Evolutionary conservation across 1,140 invertebrate species (phyloP), one percentile per base, ranked within the genome.

Genomic region (Anagrus nilaparvatae): DNA sequence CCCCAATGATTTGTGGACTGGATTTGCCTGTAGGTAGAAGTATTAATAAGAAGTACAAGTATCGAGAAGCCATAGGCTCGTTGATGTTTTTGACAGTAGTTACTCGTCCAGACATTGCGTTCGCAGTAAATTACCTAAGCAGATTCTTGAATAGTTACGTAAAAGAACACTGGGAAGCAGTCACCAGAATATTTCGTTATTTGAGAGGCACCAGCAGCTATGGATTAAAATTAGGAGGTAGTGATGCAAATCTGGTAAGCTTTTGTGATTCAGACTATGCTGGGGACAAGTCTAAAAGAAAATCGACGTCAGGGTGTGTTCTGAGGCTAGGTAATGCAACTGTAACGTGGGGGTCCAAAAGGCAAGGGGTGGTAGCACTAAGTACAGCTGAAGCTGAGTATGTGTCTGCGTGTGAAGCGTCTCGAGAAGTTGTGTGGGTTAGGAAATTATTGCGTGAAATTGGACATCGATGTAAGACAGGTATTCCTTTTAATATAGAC

Each of bases 341-440:
- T n/a, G 37, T 51, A 9, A 31, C 37, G 20, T 51, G 39, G 46
- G 21, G 14, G 3, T 33, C 21, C 25, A 21, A 48, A 27, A 36
- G 27, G 14, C 46, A 51, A 37, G 36, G 21, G 7, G 8, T 28
- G 12, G 46, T 45, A 17, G 21, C 40, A 3, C 3, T 40, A 4
- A 45, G 43, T 18, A 61, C 57, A 20, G 28, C 37, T 24, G 47
- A 46, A 28, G 31, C 46, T n/a, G 43, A 51, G 23, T 51, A 46
- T 13, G 44, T 42, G 9, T 16, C 42, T 3, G 40, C 45, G 4
- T n/a, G 49, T 38, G 59, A 62, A 41, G 58, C 43, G 27, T 48
- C 58, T 17, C 61, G 55, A 47, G 43, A 52, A 43, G 19, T 34
- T 6, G 19, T 46, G 19, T 67, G 60, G 58, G 39, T 69, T 1